Evolutionary conservation across 2,113 vertebrate species (phyloP).

Genomic region (Montifringilla adamsi): DNA sequence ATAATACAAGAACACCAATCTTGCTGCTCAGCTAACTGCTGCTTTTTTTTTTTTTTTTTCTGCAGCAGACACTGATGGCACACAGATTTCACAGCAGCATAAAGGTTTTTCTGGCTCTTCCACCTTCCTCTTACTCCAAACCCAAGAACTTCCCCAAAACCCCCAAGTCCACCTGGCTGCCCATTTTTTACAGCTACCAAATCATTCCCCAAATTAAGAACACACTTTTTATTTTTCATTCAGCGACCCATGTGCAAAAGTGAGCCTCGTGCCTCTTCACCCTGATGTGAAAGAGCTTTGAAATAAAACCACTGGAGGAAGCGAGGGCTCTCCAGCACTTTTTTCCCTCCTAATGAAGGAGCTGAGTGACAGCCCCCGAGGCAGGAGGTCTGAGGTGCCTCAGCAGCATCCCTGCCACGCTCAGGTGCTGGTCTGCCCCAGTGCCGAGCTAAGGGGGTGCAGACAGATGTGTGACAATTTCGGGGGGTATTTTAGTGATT

Average conservation of each 20-base stretch:
- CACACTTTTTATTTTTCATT: neutral
- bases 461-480: neutral
- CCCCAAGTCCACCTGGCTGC: neutral
- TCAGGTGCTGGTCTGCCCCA: neutral
- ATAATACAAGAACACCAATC: conserved; percentile 26
- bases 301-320: neutral
- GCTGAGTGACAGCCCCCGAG: conserved; percentile 36
- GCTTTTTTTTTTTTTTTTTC: neutral
- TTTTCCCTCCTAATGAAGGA: conserved; percentile 27
- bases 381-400: neutral
- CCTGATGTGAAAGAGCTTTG: conserved; percentile 6
- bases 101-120: neutral
- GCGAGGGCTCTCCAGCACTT: neutral
- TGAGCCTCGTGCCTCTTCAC: neutral
- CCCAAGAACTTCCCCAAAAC: neutral
- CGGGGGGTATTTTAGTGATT: neutral
- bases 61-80: neutral
- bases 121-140: neutral
- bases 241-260: neutral
- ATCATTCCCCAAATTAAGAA: neutral
- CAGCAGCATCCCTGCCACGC: neutral
- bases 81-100: neutral
- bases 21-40: conserved; percentile 13
- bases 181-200: neutral
- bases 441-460: neutral